Evolutionary conservation across 2,113 vertebrate species (phyloP), one percentile per base, ranked within the genome.

Genomic region (Cebus imitator): DNA sequence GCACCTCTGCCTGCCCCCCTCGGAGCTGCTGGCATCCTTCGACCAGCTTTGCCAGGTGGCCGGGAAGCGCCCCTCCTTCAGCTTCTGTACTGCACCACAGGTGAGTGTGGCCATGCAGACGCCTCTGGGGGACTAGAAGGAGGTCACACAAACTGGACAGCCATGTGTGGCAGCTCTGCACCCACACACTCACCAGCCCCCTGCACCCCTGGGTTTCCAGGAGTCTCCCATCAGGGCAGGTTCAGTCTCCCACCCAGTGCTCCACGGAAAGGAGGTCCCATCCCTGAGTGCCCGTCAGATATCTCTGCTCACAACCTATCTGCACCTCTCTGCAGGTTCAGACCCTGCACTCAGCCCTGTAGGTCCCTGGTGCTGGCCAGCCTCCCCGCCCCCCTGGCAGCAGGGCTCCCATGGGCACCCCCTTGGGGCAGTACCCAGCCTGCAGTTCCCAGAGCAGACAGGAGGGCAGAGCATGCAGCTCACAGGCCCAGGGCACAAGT

Each of bases 401-500:
- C 8, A 12, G 43, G n/a, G 11, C 2, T 87, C 50, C 76, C 23
- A 6, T 2, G 13, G 27, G 16, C 17, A 32, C 40, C 85, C 20
- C 32, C 40, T 61, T 1, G 8, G 72, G n/a, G 57, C 14, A 76
- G 48, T 14, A 70, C 58, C 20, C 7, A 45, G 35, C 25, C 52
- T 73, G 40, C 6, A 93, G 55, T 48, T 25, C 13, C 40, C 13
- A 32, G 78, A 83, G 43, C 61, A n/a, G n/a, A 84, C 45, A 17
- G 30, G 45, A 8, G 37, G 13, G 17, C 66, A 66, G 27, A 55
- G 27, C 27, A n/a, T 10, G 9, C 9, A 79, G 43, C 75, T 79
- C 30, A 45, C 1, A 9, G 85, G 37, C 32, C 43, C 11, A 0
- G 61, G 66, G 25, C 64, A 57, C 2, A 0, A 0, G 5, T 66